Conservation (phyloP, 2,797 vertebrate genomes). For the Muscicapa striata region DNA sequence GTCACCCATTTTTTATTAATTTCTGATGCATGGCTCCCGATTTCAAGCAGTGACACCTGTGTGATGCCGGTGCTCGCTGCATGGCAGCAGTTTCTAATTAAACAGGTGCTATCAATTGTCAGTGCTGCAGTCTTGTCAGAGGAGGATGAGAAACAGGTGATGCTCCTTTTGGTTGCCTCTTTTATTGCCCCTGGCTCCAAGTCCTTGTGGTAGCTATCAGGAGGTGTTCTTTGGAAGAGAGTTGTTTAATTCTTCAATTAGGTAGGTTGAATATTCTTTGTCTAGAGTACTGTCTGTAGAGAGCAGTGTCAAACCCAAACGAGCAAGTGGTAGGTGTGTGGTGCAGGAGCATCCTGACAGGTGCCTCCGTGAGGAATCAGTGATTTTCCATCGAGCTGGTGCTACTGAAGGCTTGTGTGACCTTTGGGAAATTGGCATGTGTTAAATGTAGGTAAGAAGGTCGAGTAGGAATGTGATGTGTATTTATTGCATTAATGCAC, state of each 20-base stretch:
- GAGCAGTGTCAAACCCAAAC: too few relatives aligned
- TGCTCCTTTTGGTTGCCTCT: neutral
- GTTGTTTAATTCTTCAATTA: too few relatives aligned
- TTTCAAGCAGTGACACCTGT: neutral
- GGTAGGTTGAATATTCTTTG: neutral
- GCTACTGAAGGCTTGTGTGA: neutral
- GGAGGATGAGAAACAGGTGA: neutral
- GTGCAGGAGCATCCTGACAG: neutral
- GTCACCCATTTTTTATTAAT: neutral
- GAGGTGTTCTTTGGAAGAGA: neutral
- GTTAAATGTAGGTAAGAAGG: neutral
- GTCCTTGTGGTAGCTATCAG: fast-evolving
- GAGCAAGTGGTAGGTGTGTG: neutral
- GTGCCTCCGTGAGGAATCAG: neutral
- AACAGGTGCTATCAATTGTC: neutral
- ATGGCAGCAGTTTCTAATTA: neutral
- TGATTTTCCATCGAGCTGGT: neutral
- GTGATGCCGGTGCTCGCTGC: neutral
- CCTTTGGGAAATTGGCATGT: neutral
- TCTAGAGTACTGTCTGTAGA: fast-evolving
- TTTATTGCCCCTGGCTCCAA: neutral
- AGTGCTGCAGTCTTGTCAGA: neutral
- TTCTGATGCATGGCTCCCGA: neutral
- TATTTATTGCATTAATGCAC: neutral
- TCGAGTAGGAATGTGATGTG: neutral